phyloP scores from a whole-genome alignment of 2,888 invertebrate species.

The Prosopocoilus inquinatus region DNA sequence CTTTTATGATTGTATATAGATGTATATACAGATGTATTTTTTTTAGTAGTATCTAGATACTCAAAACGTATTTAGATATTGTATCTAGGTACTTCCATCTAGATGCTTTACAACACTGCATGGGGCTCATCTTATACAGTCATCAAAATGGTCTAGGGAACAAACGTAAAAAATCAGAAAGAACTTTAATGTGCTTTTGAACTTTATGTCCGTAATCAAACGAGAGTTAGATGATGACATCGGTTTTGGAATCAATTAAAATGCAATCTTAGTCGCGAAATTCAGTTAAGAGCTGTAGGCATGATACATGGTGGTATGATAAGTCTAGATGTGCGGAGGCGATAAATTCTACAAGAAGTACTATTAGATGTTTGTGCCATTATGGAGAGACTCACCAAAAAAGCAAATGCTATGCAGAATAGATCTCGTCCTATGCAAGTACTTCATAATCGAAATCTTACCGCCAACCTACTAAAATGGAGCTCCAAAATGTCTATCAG shows the following conservation, averaged over 20 bases:
- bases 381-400: too few relatives aligned
- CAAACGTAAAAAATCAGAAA: background rate
- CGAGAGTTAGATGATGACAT: background rate
- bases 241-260: background rate
- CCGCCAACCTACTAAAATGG: too few relatives aligned
- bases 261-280: background rate
- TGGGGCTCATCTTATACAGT: background rate
- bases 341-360: background rate
- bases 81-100: too few relatives aligned
- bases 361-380: background rate
- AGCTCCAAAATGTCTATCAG: too few relatives aligned
- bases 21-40: too few relatives aligned
- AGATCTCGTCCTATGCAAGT: too few relatives aligned
- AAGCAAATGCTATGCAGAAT: too few relatives aligned
- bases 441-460: too few relatives aligned
- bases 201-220: background rate
- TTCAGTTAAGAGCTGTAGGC: constrained; percentile 2
- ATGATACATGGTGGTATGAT: background rate
- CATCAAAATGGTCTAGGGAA: background rate
- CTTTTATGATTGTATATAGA: too few relatives aligned
- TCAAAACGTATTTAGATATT: too few relatives aligned
- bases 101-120: too few relatives aligned
- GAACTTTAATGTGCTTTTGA: background rate
- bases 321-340: background rate
- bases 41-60: too few relatives aligned